Conservation (phyloP, 2,888 invertebrate genomes). For the Trichogramma evanescens region DNA sequence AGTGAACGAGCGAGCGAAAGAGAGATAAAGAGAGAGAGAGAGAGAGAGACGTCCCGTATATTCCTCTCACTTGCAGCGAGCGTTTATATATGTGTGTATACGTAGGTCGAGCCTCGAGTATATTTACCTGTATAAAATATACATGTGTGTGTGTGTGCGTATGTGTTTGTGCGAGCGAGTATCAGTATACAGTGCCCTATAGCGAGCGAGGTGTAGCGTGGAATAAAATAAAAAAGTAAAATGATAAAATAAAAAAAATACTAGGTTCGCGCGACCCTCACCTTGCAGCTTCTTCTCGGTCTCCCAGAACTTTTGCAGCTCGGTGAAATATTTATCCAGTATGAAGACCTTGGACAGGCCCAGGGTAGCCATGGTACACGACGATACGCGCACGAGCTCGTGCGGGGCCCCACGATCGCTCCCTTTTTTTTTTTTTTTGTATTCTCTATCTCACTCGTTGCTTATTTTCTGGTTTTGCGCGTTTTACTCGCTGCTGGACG, state of each 20-base stretch:
- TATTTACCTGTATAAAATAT: too few species aligned
- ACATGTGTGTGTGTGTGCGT: too few species aligned
- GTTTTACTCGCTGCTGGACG: neutral
- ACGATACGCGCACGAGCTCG: conserved; percentile 1
- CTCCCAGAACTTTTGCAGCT: conserved; percentile 94
- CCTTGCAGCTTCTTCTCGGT: conserved; percentile 94
- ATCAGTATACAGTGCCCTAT: too few species aligned
- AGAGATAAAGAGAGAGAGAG: neutral
- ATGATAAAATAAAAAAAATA: neutral
- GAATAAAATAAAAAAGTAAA: too few species aligned
- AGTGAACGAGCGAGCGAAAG: neutral
- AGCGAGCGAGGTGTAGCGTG: too few species aligned
- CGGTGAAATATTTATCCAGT: conserved; percentile 94
- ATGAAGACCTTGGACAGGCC: conserved; percentile 96
- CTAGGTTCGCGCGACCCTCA: conserved; percentile 46
- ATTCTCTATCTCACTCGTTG: neutral
- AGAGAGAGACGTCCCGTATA: neutral
- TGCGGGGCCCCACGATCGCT: conserved; percentile 19
- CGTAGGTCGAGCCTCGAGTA: too few species aligned
- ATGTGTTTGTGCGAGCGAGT: too few species aligned
- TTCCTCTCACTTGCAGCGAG: too few species aligned
- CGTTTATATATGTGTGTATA: too few species aligned
- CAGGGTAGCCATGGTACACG: conserved; percentile 77
- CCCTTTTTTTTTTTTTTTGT: conserved; percentile 14
- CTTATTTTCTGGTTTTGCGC: neutral